Evolutionary conservation across 2,797 vertebrate species (phyloP).

Genomic region (Calcarius lapponicus): DNA sequence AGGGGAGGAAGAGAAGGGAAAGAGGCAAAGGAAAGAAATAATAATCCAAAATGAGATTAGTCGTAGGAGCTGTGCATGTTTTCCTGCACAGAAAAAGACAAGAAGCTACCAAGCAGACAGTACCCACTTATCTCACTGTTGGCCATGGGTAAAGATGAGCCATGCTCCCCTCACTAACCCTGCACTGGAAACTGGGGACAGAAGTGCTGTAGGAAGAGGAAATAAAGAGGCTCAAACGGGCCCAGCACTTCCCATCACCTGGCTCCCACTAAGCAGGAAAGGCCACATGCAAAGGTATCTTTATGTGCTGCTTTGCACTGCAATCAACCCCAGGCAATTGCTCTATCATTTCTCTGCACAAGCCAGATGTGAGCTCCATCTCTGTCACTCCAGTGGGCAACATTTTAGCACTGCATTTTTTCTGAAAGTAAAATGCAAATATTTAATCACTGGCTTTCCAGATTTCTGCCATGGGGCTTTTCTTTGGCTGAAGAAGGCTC

Average conservation of each 20-base stretch:
- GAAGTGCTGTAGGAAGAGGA: not conserved
- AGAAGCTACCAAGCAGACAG: not conserved
- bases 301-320: not conserved
- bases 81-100: not conserved
- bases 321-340: not conserved
- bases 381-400: not conserved
- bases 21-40: not conserved
- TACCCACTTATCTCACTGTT: not conserved
- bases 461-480: not conserved
- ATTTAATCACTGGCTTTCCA: not conserved
- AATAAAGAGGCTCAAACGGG: not conserved
- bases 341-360: not conserved
- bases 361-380: not conserved
- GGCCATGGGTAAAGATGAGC: accelerated
- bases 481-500: not conserved
- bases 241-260: not conserved
- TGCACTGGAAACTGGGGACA: not conserved
- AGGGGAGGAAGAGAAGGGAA: not conserved
- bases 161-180: not conserved
- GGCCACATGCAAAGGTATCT: not conserved
- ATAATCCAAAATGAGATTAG: not conserved
- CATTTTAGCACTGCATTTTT: not conserved
- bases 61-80: not conserved
- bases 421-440: not conserved
- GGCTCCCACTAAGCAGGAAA: not conserved